phyloP scores from a whole-genome alignment of 2,797 vertebrate genomes.

The Lepus oiostolus region DNA sequence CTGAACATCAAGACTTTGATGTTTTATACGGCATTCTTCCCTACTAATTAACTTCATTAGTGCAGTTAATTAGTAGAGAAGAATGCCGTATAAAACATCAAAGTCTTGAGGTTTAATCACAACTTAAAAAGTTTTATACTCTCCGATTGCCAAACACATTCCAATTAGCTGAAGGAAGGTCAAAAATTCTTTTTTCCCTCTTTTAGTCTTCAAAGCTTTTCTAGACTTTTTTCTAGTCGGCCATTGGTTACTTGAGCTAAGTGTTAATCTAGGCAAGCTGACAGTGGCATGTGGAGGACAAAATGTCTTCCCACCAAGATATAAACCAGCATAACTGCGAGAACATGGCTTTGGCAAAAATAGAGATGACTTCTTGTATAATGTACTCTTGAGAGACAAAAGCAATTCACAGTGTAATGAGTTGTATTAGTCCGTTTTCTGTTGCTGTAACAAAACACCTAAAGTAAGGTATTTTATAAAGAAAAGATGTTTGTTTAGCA shows the following conservation, averaged over 20 bases:
- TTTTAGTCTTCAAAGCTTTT: constrained; percentile 71
- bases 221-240: constrained; percentile 53
- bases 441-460: neutral
- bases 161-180: constrained; percentile 78
- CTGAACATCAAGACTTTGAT: constrained; percentile 86
- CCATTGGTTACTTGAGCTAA: constrained; percentile 55
- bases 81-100: constrained; percentile 88
- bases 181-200: constrained; percentile 74
- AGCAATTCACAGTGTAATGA: neutral
- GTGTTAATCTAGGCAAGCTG: constrained; percentile 63
- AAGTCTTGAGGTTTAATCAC: constrained; percentile 88
- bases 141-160: constrained; percentile 82
- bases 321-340: neutral
- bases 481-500: neutral
- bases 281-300: neutral
- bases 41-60: constrained; percentile 88
- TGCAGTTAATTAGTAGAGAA: constrained; percentile 87
- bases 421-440: neutral
- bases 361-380: neutral
- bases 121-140: constrained; percentile 85
- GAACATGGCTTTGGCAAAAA: neutral
- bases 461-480: neutral
- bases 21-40: constrained; percentile 85
- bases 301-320: constrained; percentile 8
- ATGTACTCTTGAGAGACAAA: neutral